A percentile compares a stretch with the other conserved stretches of the same genome.
Evolutionary conservation across 2,113 vertebrate genomes (phyloP).

Genomic region (Tragelaphus buxtoni): DNA sequence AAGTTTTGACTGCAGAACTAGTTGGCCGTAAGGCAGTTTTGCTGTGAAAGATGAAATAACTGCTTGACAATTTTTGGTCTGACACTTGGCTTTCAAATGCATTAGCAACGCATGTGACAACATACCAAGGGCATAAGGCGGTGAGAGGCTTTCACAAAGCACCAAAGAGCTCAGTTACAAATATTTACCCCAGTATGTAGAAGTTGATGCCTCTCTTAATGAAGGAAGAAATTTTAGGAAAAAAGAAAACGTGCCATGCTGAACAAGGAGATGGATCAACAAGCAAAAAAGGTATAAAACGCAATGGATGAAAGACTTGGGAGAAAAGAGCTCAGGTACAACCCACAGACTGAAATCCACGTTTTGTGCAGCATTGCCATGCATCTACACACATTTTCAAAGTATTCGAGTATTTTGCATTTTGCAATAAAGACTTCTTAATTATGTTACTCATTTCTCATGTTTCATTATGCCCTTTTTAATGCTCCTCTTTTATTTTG

Average conservation of each 20-base stretch:
- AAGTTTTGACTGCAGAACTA: neutral
- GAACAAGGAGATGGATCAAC: neutral
- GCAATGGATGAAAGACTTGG: neutral
- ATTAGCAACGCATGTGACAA: neutral
- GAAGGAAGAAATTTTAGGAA: neutral
- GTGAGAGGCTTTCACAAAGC: neutral
- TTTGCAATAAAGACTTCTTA: neutral
- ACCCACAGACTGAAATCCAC: neutral
- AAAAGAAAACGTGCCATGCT: neutral
- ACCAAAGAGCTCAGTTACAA: neutral
- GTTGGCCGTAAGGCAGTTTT: neutral
- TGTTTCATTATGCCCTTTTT: neutral
- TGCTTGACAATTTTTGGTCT: neutral
- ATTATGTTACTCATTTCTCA: neutral
- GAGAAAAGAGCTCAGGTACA: neutral
- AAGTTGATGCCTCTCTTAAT: neutral
- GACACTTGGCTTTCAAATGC: neutral
- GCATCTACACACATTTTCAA: neutral
- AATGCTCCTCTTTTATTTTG: neutral
- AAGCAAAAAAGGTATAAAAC: neutral
- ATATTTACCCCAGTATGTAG: too few relatives aligned
- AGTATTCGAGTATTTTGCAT: neutral
- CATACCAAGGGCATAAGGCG: neutral
- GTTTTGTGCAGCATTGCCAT: neutral
- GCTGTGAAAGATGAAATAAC: neutral